Percentiles rank a stretch among this genome's conserved stretches.
Evolutionary conservation across 2,113 vertebrate species (phyloP).

Genomic region (Pseudorhombus dupliciocellatus): DNA sequence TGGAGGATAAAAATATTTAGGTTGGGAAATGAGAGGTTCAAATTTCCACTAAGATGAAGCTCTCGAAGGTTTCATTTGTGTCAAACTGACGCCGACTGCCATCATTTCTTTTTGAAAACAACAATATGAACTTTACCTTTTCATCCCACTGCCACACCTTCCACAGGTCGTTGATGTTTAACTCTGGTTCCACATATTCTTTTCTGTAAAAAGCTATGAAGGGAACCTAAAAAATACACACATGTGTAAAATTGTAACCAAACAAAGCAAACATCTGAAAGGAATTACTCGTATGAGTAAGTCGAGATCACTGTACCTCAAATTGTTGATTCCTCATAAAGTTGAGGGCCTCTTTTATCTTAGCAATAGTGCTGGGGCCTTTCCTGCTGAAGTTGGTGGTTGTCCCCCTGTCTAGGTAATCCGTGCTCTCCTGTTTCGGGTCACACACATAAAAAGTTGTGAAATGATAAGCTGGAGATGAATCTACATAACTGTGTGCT

Average conservation of each 20-base stretch:
- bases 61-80: not conserved
- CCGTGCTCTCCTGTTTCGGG: constrained; percentile 88
- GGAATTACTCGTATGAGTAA: not conserved
- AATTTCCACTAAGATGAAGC: not conserved
- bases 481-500: not conserved
- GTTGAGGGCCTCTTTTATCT: constrained; percentile 97
- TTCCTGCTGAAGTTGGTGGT: constrained; percentile 94
- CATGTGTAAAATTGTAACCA: not conserved
- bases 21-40: not conserved
- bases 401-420: constrained; percentile 93
- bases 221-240: constrained; percentile 85
- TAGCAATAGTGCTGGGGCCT: constrained; percentile 96
- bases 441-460: not conserved
- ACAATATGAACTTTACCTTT: constrained; percentile 83
- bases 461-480: too few species aligned
- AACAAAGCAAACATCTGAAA: not conserved
- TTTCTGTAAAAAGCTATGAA: constrained; percentile 99
- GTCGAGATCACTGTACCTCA: constrained; percentile 83
- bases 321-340: constrained; percentile 99
- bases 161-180: constrained; percentile 98
- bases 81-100: not conserved
- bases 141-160: constrained; percentile 99
- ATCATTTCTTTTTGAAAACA: not conserved
- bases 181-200: constrained; percentile 96
- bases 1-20: not conserved